Evolutionary conservation across 92 coral and sea anemone species (phyloP).

Genomic region (Parazoanthus darwini): DNA sequence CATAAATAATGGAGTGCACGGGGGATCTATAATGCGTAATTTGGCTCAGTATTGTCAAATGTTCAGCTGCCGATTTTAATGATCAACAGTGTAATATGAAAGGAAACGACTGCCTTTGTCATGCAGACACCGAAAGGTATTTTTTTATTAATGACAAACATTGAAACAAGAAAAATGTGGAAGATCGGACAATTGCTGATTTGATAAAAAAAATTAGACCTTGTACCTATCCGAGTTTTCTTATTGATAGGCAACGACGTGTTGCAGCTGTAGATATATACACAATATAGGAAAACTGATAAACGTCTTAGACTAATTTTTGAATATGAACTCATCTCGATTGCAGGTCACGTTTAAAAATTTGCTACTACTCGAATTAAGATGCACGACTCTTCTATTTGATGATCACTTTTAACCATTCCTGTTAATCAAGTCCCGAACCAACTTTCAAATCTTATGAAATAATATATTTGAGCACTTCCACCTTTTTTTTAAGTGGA

Average conservation of each 20-base stretch:
- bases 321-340: neutral
- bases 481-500: neutral
- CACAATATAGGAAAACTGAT: neutral
- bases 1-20: neutral
- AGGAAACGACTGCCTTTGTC: neutral
- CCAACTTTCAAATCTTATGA: neutral
- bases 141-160: neutral
- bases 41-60: neutral
- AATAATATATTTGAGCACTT: neutral
- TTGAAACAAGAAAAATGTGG: neutral
- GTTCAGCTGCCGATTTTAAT: neutral
- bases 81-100: neutral
- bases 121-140: neutral
- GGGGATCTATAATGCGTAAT: neutral
- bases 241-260: neutral
- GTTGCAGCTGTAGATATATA: neutral
- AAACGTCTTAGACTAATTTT: neutral
- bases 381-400: neutral
- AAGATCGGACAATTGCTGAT: neutral
- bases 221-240: neutral
- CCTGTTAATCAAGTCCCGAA: neutral
- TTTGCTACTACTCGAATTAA: neutral
- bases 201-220: neutral
- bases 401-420: neutral
- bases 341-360: neutral